Evolutionary conservation across 2,113 vertebrate genomes (phyloP).

Genomic region (Dromaius novaehollandiae): DNA sequence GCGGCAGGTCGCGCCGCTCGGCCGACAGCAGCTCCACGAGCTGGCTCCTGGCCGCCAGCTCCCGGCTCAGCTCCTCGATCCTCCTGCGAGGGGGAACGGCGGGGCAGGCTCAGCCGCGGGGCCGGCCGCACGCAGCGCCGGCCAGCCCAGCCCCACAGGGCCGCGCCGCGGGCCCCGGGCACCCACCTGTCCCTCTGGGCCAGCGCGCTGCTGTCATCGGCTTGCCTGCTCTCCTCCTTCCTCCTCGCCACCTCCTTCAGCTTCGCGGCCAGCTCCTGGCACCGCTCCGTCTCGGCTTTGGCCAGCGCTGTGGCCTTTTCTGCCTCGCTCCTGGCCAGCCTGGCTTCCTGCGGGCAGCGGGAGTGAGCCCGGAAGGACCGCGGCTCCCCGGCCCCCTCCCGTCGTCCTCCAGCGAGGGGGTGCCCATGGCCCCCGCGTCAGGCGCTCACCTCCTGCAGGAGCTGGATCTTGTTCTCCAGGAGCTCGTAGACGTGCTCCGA

Average conservation of each 20-base stretch:
- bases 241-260: constrained; percentile 74
- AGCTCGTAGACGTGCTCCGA: constrained; percentile 82
- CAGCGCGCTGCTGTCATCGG: not conserved
- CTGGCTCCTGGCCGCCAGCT: constrained; percentile 80
- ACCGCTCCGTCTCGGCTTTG: constrained; percentile 78
- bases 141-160: not conserved
- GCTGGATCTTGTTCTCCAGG: constrained; percentile 86
- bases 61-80: constrained; percentile 80
- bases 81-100: constrained; percentile 65
- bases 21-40: constrained; percentile 76
- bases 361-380: not conserved
- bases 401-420: too few relatives aligned
- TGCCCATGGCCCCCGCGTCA: not conserved
- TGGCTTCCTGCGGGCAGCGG: constrained; percentile 79
- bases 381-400: accelerated
- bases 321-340: constrained; percentile 80
- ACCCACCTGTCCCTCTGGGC: constrained; percentile 82
- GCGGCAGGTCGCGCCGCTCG: constrained; percentile 73
- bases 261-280: constrained; percentile 80
- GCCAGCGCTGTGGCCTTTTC: constrained; percentile 77
- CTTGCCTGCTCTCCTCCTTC: constrained; percentile 53
- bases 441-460: constrained; percentile 85
- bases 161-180: not conserved
- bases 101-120: not conserved
- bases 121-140: not conserved